phyloP scores from a whole-genome alignment of 2,797 vertebrate genomes.

The Catostomus latipinnis region DNA sequence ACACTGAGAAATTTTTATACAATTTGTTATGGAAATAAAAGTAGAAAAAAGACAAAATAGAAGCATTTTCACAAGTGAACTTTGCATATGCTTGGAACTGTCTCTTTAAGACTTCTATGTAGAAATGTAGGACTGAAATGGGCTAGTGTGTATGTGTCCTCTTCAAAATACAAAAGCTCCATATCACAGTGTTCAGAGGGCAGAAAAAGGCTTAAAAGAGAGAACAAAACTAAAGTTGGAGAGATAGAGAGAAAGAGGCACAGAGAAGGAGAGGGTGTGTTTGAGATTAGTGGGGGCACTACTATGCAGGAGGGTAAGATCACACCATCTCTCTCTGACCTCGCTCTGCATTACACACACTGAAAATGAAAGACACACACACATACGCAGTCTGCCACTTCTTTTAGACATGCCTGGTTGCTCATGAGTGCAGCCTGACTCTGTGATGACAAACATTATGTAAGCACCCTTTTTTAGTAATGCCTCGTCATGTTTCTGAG shows the following conservation, averaged over 20 bases:
- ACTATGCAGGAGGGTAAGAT: conserved; percentile 40
- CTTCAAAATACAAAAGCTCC: conserved; percentile 10
- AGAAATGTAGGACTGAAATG: conserved; percentile 8
- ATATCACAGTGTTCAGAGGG: conserved; percentile 26
- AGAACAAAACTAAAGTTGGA: conserved; percentile 15
- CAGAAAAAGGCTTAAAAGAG: conserved; percentile 31
- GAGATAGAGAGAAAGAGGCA: too few species aligned
- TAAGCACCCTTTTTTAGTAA: conserved; percentile 43
- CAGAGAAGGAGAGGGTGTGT: conserved; percentile 21
- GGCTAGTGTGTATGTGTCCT: conserved; percentile 1
- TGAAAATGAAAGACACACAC: conserved; percentile 17
- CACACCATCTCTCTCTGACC: conserved; percentile 38
- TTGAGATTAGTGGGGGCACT: conserved; percentile 14
- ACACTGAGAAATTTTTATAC: too few species aligned
- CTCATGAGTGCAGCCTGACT: conserved; percentile 52
- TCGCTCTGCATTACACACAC: conserved; percentile 54
- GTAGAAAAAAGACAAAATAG: too few species aligned
- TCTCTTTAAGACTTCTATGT: background rate
- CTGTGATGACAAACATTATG: conserved; percentile 61
- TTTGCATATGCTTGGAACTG: too few species aligned
- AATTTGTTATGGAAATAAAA: too few species aligned
- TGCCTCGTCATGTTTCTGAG: conserved; percentile 34
- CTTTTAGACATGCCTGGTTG: conserved; percentile 47
- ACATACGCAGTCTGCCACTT: conserved; percentile 32
- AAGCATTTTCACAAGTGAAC: too few species aligned